Conservation (phyloP, 2,888 invertebrate genomes). For the Morpho helenor region DNA sequence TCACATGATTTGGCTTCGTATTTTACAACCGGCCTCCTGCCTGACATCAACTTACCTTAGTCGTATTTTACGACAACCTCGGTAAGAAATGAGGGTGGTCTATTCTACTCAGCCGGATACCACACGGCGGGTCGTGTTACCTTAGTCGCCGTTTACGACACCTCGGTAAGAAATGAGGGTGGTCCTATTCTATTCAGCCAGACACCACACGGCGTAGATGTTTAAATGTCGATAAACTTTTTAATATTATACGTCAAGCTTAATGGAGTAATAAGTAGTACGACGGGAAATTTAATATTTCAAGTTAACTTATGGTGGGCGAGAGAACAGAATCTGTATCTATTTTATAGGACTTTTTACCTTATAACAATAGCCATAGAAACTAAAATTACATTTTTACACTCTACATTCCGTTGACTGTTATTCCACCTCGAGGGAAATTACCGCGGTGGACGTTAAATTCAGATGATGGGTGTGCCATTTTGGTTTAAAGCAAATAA, state of each 20-base stretch:
- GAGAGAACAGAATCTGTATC: not conserved
- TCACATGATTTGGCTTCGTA: no score
- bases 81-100: no score
- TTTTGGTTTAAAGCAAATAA: slow-evolving; percentile 24
- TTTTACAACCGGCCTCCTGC: no score
- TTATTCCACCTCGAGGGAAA: slow-evolving; percentile 49
- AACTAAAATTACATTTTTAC: not conserved
- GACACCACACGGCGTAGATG: not conserved
- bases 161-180: no score
- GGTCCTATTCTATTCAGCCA: no score
- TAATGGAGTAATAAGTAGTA: slow-evolving; percentile 51
- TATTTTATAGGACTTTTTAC: slow-evolving; percentile 1
- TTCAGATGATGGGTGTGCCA: slow-evolving; percentile 45
- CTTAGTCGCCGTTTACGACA: no score
- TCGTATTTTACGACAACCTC: no score
- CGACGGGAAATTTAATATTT: slow-evolving; percentile 63
- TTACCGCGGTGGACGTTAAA: slow-evolving; percentile 55
- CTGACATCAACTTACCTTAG: no score
- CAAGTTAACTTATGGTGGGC: slow-evolving; percentile 34
- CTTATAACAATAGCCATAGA: slow-evolving; percentile 6
- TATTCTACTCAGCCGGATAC: no score
- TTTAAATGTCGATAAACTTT: not conserved
- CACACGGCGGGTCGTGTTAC: no score
- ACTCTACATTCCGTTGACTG: slow-evolving; percentile 7
- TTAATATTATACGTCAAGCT: slow-evolving; percentile 56